Evolutionary conservation across 2,797 vertebrate species (phyloP).

Genomic region (Peromyscus nudipes): DNA sequence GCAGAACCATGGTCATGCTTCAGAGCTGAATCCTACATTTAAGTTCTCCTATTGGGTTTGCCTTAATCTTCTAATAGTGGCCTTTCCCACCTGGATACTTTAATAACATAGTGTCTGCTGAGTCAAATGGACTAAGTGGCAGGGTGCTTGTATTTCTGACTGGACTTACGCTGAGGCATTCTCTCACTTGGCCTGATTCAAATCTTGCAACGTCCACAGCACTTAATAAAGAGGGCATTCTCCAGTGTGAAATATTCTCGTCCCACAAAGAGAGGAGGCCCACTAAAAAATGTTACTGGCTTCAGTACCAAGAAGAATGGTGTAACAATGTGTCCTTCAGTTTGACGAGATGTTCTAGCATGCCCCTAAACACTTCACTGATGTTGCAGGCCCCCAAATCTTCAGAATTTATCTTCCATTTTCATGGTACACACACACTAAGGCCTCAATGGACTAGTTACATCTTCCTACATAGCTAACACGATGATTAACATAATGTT

Average conservation of each 20-base stretch:
- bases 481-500: background rate
- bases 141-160: background rate
- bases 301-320: background rate
- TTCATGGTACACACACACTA: background rate
- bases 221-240: background rate
- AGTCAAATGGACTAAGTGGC: background rate
- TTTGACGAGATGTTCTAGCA: background rate
- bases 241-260: background rate
- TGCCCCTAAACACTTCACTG: background rate
- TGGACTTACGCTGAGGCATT: background rate
- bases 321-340: background rate
- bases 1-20: background rate
- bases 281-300: background rate
- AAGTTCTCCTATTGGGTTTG: background rate
- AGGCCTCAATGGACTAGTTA: background rate
- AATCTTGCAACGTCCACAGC: background rate
- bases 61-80: background rate
- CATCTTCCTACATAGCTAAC: background rate
- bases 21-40: background rate
- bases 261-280: background rate
- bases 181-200: constrained; percentile 1
- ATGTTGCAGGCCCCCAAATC: background rate
- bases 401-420: background rate
- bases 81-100: background rate
- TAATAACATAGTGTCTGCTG: background rate